Percentiles rank a stretch among this genome's conserved stretches.
Conservation (phyloP, 2,113 vertebrate species). For the Petrocephalus zakoni region DNA sequence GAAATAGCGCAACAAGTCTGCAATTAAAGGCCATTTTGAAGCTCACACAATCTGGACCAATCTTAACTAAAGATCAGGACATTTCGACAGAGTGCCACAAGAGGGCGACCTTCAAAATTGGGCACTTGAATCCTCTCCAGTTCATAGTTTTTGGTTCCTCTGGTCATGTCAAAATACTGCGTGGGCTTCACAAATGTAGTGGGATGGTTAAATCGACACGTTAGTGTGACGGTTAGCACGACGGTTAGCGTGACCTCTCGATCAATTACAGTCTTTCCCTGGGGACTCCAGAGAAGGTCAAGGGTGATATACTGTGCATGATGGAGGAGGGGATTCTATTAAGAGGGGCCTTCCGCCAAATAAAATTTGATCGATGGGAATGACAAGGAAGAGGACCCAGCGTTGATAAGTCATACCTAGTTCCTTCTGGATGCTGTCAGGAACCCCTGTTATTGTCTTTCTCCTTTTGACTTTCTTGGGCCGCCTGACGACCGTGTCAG, state of each 20-base stretch:
- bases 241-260: not conserved
- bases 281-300: not conserved
- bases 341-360: not conserved
- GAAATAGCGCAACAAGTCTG: not conserved
- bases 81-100: not conserved
- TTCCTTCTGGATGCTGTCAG: constrained; percentile 93
- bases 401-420: constrained; percentile 93
- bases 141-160: not conserved
- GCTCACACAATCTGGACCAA: not conserved
- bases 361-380: constrained; percentile 38
- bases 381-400: constrained; percentile 58
- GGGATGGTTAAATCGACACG: not conserved
- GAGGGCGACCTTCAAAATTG: not conserved
- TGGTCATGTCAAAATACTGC: not conserved
- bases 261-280: not conserved
- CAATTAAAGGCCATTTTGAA: not conserved
- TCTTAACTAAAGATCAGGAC: not conserved
- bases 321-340: constrained; percentile 7
- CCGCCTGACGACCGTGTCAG: constrained; percentile 94
- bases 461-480: constrained; percentile 99
- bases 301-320: not conserved
- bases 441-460: constrained; percentile 99
- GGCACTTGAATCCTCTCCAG: not conserved
- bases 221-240: not conserved
- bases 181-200: not conserved